Base-by-base conservation (phyloP, 2,888 invertebrate genomes). In the Tetheella fluctuosa region DNA sequence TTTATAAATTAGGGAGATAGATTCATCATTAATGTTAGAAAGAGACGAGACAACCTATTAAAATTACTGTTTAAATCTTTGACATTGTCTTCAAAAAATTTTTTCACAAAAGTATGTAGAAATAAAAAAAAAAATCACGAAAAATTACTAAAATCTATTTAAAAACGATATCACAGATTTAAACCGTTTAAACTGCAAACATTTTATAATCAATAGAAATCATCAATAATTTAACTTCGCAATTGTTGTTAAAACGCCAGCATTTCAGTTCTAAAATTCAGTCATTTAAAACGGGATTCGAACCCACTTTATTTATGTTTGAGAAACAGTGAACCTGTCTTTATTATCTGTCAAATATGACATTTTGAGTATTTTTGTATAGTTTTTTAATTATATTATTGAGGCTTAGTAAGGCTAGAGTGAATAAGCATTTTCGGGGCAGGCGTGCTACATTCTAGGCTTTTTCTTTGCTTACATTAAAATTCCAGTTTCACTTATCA, bases 211-310 rank as follows among this genome's bases (percentile, higher is more conserved):
- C 7, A n/a, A 39, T 39, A 39, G 39, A 39, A 39, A n/a, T n/a
- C 34, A 37, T 3, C 17, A 6, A 1, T 8, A 8, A 48, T 10
- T 48, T 48, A 5, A 20, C 20, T 10, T 48, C 1, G 20, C 48
- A 48, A 30, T 48, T n/a, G 7, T 20, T 7, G 2, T n/a, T 48
- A 20, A 48, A 20, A 20, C 48, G 48, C 17, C 20, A 20, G 48
- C 48, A n/a, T 6, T 42, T 42, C 10, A 37, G 55, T 34, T 30
- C 23, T 20, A 7, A 39, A 39, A 39, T 7, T 15, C 37, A 39
- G n/a, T 39, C 1, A n/a, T n/a, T 2, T 6, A 39, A n/a, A 3
- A 54, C 62, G 58, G 72, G 72, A 67, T 30, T 74, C 66, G 73
- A 73, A 73, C 73, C 73, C 48, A 6, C 42, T 2, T 3, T 15